These are phyloP conservation scores for Coregonus clupeaformis DNA, from an alignment of 2,113 vertebrate species.

Conservation along the genomic window DNA sequence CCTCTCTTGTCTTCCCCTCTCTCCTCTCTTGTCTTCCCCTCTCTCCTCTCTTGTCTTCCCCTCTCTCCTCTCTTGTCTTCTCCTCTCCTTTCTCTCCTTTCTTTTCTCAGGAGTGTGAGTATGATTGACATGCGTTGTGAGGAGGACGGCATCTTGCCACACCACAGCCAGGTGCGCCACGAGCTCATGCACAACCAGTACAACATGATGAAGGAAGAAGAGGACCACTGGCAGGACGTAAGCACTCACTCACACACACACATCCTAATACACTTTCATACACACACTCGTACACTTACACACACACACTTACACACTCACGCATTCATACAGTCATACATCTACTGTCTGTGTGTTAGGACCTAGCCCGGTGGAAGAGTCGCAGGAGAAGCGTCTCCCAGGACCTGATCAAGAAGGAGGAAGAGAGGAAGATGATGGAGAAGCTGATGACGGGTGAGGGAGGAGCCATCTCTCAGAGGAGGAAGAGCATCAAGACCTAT, in stretches of 20 bases:
- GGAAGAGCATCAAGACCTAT: constrained; percentile 97
- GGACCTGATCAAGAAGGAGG: constrained; percentile 96
- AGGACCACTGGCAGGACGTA: constrained; percentile 96
- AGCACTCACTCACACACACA: constrained; percentile 50
- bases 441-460: constrained; percentile 76
- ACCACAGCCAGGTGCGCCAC: constrained; percentile 90
- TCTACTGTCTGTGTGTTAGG: constrained; percentile 67
- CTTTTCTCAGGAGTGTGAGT: constrained; percentile 82
- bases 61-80: too few relatives aligned
- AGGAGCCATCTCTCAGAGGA: constrained; percentile 72
- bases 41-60: background rate
- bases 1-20: background rate
- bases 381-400: constrained; percentile 93
- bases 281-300: background rate
- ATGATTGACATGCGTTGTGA: constrained; percentile 95
- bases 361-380: constrained; percentile 94
- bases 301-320: background rate
- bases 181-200: constrained; percentile 90
- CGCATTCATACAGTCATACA: too few relatives aligned
- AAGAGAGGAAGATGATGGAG: constrained; percentile 96
- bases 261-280: background rate
- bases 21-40: background rate
- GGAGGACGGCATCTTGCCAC: constrained; percentile 79
- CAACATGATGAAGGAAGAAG: constrained; percentile 88
- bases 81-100: background rate